These are phyloP conservation scores for Lordiphosa stackelbergi DNA, from an alignment of 1,140 invertebrate genomes.

Conservation along the genomic window DNA sequence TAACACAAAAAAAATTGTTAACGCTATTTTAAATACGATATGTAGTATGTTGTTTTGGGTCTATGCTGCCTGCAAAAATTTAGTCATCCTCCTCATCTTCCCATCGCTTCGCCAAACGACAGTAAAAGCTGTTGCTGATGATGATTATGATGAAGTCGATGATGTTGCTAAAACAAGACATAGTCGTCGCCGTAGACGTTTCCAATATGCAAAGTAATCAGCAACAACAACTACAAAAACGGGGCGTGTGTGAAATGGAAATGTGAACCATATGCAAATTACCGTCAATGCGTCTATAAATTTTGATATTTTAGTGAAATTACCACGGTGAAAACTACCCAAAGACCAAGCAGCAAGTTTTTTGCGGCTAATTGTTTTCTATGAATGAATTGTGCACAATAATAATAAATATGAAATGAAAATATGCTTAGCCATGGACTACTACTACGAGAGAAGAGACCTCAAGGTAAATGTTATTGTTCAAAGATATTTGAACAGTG, in stretches of 20 bases:
- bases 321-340: constrained; percentile 56
- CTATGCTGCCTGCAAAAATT: constrained; percentile 42
- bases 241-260: constrained; percentile 64
- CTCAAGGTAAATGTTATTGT: constrained; percentile 57
- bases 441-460: constrained; percentile 56
- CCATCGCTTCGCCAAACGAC: constrained; percentile 50
- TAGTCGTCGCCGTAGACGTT: constrained; percentile 28
- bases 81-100: constrained; percentile 52
- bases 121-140: constrained; percentile 57
- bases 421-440: constrained; percentile 56
- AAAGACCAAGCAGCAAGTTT: constrained; percentile 43
- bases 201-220: constrained; percentile 68
- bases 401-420: constrained; percentile 15
- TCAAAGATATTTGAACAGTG: too few species aligned
- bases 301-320: constrained; percentile 67
- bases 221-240: constrained; percentile 33
- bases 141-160: constrained; percentile 38
- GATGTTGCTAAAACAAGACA: constrained; percentile 56
- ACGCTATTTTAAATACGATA: constrained; percentile 74
- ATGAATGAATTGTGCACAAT: too few species aligned
- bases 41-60: constrained; percentile 47
- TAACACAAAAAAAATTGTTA: constrained; percentile 54
- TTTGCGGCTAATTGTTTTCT: constrained; percentile 29
- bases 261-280: constrained; percentile 70
- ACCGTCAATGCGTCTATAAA: constrained; percentile 57